These are phyloP conservation scores for Pollenia amentaria DNA, from an alignment of 2,888 invertebrate genomes.

Conservation along the genomic window DNA sequence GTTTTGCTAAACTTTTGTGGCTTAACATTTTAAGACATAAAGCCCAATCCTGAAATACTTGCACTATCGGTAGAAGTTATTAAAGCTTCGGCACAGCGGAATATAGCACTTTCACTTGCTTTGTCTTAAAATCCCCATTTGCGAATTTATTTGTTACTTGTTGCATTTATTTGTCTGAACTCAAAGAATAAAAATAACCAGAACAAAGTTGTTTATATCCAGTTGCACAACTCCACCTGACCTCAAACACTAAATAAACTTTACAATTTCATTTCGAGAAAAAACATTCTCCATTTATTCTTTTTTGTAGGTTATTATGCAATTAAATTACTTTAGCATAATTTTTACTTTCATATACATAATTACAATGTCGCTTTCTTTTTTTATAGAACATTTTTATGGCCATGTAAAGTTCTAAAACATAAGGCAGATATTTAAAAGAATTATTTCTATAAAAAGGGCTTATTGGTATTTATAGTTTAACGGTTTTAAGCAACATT, in stretches of 20 bases:
- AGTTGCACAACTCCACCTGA: slow-evolving; percentile 21
- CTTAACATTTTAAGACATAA: too few relatives aligned
- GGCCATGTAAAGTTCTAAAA: slow-evolving; percentile 6
- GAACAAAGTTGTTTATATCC: slow-evolving; percentile 5
- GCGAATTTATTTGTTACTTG: not conserved
- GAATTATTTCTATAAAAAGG: slow-evolving; percentile 4
- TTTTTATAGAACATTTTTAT: slow-evolving; percentile 33
- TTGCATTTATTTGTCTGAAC: slow-evolving; percentile 21
- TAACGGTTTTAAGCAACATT: too few relatives aligned
- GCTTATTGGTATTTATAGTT: too few relatives aligned
- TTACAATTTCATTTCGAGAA: slow-evolving; percentile 7
- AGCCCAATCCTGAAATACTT: too few relatives aligned
- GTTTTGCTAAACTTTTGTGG: too few relatives aligned
- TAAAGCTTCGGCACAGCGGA: too few relatives aligned
- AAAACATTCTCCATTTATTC: slow-evolving; percentile 4
- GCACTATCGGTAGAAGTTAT: too few relatives aligned
- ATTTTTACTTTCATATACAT: not conserved
- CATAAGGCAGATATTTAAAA: not conserved
- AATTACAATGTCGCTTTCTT: slow-evolving; percentile 15
- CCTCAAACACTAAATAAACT: slow-evolving; percentile 40
- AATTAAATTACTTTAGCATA: slow-evolving; percentile 3
- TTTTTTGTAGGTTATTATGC: slow-evolving; percentile 25
- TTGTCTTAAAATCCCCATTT: too few relatives aligned
- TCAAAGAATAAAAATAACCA: slow-evolving; percentile 3
- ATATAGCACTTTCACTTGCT: too few relatives aligned